Percentiles rank a stretch among this genome's conserved stretches.
Conservation (phyloP, 1,140 invertebrate genomes). For the Cyphomyrmex costatus region DNA sequence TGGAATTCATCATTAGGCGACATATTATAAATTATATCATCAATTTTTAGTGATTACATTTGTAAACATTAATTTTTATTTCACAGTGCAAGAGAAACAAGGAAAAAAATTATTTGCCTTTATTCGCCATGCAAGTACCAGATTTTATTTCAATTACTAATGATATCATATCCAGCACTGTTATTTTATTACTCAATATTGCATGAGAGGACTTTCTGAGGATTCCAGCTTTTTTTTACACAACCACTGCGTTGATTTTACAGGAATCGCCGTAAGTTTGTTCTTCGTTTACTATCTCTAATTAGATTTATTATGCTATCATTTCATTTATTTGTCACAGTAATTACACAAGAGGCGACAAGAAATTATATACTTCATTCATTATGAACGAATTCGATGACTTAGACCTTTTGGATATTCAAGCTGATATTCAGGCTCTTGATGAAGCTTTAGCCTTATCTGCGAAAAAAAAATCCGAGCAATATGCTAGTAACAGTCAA, state of each 20-base stretch:
- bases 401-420: constrained; percentile 70
- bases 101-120: background rate
- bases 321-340: background rate
- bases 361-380: background rate
- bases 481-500: background rate
- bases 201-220: background rate
- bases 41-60: background rate
- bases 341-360: too few relatives aligned
- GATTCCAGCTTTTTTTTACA: background rate
- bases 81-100: background rate
- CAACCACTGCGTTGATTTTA: too few relatives aligned
- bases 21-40: background rate
- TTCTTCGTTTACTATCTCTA: background rate
- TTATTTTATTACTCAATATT: background rate
- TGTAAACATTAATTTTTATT: background rate
- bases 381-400: constrained; percentile 80
- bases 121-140: background rate
- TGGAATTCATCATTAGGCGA: too few relatives aligned
- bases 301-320: background rate
- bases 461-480: background rate
- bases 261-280: background rate
- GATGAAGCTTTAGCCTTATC: constrained; percentile 70
- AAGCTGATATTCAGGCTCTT: constrained; percentile 81
- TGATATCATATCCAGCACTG: background rate
- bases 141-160: background rate